A percentile compares a stretch with the other conserved stretches of the same genome.
phyloP scores from a whole-genome alignment of 2,113 vertebrate genomes.

The Albula glossodonta region DNA sequence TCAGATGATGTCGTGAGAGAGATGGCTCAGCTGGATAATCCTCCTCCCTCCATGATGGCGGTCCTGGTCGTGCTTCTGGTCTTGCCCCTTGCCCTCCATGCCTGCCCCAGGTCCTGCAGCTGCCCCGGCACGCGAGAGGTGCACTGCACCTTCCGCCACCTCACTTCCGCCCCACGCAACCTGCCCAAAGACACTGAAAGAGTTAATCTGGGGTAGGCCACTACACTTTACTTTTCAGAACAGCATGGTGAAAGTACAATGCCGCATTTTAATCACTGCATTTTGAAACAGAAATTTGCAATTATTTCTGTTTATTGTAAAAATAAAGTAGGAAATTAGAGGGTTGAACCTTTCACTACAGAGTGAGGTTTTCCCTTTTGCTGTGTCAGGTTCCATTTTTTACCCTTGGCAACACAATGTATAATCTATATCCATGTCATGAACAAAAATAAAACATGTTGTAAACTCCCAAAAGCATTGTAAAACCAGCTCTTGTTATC shows the following conservation, averaged over 20 bases:
- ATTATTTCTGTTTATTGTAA: slow-evolving; percentile 6
- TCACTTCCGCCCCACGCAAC: slow-evolving; percentile 55
- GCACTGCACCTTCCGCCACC: slow-evolving; percentile 77
- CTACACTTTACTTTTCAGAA: neutral
- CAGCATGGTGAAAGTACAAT: no score
- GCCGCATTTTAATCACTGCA: neutral
- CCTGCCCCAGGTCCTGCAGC: slow-evolving; percentile 69
- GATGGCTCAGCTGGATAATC: slow-evolving; percentile 51
- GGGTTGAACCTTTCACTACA: neutral
- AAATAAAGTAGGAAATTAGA: neutral
- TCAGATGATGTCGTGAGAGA: slow-evolving; percentile 62
- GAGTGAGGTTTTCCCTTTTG: neutral
- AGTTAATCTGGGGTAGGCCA: slow-evolving; percentile 71
- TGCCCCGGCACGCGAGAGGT: slow-evolving; percentile 70
- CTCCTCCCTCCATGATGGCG: slow-evolving; percentile 54
- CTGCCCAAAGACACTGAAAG: slow-evolving; percentile 68
- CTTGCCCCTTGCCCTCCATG: slow-evolving; percentile 24
- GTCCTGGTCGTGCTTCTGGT: slow-evolving; percentile 57
- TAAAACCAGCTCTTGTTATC: neutral
- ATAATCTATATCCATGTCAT: slow-evolving; percentile 1
- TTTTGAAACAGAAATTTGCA: no score
- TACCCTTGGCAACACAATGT: neutral
- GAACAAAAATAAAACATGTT: neutral
- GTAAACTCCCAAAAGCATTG: neutral
- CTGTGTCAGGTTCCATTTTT: neutral